Base-by-base conservation (phyloP, 2,888 invertebrate genomes). In the Calameuta pallipes region DNA sequence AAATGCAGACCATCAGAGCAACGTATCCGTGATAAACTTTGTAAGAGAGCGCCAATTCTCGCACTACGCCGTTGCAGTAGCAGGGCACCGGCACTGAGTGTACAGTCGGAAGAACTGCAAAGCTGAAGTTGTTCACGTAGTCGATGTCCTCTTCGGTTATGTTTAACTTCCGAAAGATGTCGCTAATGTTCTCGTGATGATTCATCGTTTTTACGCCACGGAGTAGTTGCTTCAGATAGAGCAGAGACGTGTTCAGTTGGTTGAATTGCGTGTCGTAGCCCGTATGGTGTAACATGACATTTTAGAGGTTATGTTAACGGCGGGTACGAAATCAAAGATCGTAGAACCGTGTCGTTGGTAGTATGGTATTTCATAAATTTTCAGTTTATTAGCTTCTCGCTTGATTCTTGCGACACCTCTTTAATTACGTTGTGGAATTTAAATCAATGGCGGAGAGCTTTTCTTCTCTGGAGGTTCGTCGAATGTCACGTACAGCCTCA, bases 1-100 rank as follows among this genome's bases (percentile, higher is more conserved):
- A 97, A 82, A 96, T 92, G 89, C 98, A 98, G 15, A 98, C 96
- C 84, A 96, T 92, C 23, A 98, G 93, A 76, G 97, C 96, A 82
- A 96, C 93, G 90, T 97, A 97, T 80, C 97, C 97, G 90, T 98
- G 98, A 80, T 95, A 93, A 75, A 94, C 92, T 81, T 94, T 94
- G 90, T 97, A 97, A 0, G 93, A 93, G 2, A 93, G 88, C 31
- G 95, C 92, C 78, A 95, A 90, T 74, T 94, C 93, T 73, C 94
- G 92, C 77, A 95, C 92, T 75, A 91, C 92, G 0, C 94, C 94
- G 70, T 93, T 93, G 84, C 95, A 95, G 89, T 95, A 94, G 81
- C 89, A 90, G 11, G 81, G 75, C 1, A 68, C 76, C 41, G 41
- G 41, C 23, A 56, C 41, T 56, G 41, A 15, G 23, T 56, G 41